A percentile compares a stretch with the other conserved stretches of the same genome.
phyloP scores from a whole-genome alignment of 2,797 vertebrate genomes.

The Scolopax rusticola region DNA sequence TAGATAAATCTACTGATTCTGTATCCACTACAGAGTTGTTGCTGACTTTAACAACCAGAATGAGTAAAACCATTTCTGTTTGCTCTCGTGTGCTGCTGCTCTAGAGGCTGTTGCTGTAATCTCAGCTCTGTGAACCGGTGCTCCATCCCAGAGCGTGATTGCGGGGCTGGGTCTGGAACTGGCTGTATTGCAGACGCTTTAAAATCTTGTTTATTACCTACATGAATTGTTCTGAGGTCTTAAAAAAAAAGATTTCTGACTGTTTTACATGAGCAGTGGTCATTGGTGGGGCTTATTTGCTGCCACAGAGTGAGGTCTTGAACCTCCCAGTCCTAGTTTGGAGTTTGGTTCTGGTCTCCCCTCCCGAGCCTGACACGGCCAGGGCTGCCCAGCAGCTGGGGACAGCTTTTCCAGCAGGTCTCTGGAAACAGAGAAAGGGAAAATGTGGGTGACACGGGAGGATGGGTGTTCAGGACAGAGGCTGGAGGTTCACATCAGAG shows the following conservation, averaged over 20 bases:
- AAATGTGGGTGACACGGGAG: neutral
- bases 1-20: neutral
- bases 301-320: neutral
- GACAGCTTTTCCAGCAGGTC: neutral
- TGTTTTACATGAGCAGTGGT: neutral
- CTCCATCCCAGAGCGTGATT: neutral
- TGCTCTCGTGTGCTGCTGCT: neutral
- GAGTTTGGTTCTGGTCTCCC: neutral
- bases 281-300: neutral
- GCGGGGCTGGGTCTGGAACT: neutral
- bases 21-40: neutral
- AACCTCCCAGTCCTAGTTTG: neutral
- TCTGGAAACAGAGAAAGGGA: neutral
- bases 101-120: neutral
- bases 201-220: neutral
- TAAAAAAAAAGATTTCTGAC: neutral
- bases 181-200: neutral
- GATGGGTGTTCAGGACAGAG: accelerated
- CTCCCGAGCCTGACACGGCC: neutral
- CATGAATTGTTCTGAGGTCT: neutral
- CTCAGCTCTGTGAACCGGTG: accelerated
- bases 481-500: accelerated
- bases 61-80: neutral
- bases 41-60: neutral
- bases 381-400: neutral